These are phyloP conservation scores for Thecophora atra DNA, from an alignment of 2,888 invertebrate genomes.

Conservation along the genomic window DNA sequence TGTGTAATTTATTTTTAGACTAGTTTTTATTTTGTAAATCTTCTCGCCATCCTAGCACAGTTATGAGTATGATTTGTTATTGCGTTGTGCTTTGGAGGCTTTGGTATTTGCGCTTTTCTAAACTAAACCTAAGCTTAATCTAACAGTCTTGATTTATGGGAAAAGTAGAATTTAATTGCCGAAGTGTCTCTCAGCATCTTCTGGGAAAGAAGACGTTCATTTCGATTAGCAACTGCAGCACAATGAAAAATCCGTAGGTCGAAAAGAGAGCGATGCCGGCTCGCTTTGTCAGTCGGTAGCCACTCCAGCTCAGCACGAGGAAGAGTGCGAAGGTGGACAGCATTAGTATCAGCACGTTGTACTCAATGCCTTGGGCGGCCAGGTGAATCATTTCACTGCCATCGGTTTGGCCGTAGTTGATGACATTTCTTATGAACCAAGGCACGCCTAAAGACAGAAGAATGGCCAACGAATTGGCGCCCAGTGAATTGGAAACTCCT, in stretches of 20 bases:
- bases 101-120: not conserved
- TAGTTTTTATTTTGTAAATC: too few relatives aligned
- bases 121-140: not conserved
- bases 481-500: constrained; percentile 87
- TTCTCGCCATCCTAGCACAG: too few relatives aligned
- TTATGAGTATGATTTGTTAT: too few relatives aligned
- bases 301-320: constrained; percentile 73
- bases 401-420: constrained; percentile 66
- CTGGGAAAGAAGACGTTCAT: constrained; percentile 74
- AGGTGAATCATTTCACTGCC: constrained; percentile 69
- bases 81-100: not conserved
- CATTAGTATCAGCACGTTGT: constrained; percentile 81
- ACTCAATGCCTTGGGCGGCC: constrained; percentile 82
- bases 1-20: too few relatives aligned
- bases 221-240: constrained; percentile 81
- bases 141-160: constrained; percentile 4
- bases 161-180: not conserved
- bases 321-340: constrained; percentile 78
- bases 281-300: constrained; percentile 75
- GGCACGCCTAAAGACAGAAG: constrained; percentile 84
- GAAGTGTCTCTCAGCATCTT: constrained; percentile 40
- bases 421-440: constrained; percentile 81
- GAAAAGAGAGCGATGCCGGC: constrained; percentile 74
- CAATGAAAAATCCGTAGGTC: constrained; percentile 77
- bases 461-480: constrained; percentile 87